Conservation (phyloP, 2,113 vertebrate species). For the Ailuropoda melanoleuca region DNA sequence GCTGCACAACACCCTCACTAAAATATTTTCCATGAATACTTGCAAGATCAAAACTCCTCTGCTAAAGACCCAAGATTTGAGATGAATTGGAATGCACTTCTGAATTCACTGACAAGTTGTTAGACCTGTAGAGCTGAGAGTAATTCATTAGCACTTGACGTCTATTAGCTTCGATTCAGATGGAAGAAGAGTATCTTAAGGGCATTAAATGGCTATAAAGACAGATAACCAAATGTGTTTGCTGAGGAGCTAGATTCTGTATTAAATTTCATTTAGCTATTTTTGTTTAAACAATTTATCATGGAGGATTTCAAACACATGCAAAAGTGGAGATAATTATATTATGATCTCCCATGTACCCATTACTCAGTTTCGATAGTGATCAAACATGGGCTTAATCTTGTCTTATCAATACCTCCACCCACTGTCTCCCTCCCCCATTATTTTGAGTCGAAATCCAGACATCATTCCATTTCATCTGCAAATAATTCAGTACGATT, state of each 20-base stretch:
- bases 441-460: background rate
- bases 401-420: background rate
- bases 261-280: background rate
- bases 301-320: background rate
- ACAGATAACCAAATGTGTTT: background rate
- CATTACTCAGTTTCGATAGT: background rate
- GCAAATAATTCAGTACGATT: conserved; percentile 17
- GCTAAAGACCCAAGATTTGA: background rate
- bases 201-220: background rate
- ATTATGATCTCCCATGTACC: background rate
- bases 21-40: background rate
- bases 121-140: background rate
- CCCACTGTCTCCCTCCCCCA: background rate
- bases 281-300: background rate
- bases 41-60: background rate
- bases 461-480: conserved; percentile 14
- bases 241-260: background rate
- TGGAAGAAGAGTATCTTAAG: background rate
- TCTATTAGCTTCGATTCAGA: background rate
- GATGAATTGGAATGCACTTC: background rate
- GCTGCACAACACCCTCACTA: background rate
- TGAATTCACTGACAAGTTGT: background rate
- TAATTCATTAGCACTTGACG: background rate
- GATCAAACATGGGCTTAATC: background rate
- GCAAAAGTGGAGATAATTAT: background rate